Evolutionary conservation across 2,888 invertebrate genomes (phyloP).

Genomic region (Pogonocherus hispidulus): DNA sequence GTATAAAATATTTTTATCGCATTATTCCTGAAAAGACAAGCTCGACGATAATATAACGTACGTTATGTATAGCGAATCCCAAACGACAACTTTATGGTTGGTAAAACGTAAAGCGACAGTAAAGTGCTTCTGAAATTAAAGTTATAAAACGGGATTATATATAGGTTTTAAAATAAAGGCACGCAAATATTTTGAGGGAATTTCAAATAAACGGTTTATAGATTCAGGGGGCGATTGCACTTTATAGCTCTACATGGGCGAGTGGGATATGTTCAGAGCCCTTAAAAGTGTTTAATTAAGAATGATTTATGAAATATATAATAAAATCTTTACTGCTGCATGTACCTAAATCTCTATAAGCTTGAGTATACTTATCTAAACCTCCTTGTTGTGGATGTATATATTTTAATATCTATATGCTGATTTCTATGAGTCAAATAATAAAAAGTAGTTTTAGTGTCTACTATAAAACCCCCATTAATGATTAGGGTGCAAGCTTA

Average conservation of each 20-base stretch:
- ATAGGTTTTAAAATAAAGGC: constrained; percentile 57
- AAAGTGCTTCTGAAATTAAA: constrained; percentile 59
- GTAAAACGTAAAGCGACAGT: constrained; percentile 52
- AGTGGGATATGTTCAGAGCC: constrained; percentile 17
- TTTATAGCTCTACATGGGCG: constrained; percentile 28
- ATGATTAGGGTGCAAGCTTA: constrained; percentile 4
- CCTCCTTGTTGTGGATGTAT: background rate
- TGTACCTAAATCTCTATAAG: background rate
- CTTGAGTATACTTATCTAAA: background rate
- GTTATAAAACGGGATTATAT: constrained; percentile 58
- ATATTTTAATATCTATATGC: constrained; percentile 18
- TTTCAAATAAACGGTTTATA: constrained; percentile 41
- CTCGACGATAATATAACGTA: constrained; percentile 9
- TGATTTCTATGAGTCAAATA: constrained; percentile 6
- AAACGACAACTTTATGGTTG: constrained; percentile 53
- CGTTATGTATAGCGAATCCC: constrained; percentile 23
- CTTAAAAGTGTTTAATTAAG: constrained; percentile 29
- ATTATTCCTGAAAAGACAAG: constrained; percentile 1
- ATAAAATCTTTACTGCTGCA: constrained; percentile 18
- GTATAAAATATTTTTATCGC: constrained; percentile 3
- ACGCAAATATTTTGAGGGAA: constrained; percentile 51
- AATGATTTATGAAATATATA: constrained; percentile 24
- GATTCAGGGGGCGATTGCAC: constrained; percentile 26
- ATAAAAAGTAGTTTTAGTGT: constrained; percentile 15
- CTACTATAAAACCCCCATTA: constrained; percentile 8